phyloP scores from a whole-genome alignment of 2,888 invertebrate genomes.

The Lepetodrilus schrolli region DNA sequence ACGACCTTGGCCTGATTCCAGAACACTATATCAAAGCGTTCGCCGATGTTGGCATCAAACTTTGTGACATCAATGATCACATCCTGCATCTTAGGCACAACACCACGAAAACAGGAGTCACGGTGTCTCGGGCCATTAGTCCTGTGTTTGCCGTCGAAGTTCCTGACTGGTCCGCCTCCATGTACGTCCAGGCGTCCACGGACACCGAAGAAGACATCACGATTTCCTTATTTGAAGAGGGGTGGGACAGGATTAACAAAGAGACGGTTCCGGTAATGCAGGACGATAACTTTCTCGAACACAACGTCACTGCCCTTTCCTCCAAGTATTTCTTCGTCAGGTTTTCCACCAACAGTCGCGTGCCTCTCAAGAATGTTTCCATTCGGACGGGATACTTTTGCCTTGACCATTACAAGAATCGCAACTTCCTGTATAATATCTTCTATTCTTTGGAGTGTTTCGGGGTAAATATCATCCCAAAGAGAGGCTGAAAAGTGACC shows the following conservation, averaged over 20 bases:
- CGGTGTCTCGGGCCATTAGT: slow-evolving; percentile 35
- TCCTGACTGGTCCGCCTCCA: slow-evolving; percentile 35
- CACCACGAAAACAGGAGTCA: slow-evolving; percentile 33
- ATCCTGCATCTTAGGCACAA: slow-evolving; percentile 40
- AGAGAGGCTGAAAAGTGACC: no score
- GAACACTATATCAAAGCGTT: slow-evolving; percentile 47
- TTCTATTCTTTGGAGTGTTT: slow-evolving; percentile 15
- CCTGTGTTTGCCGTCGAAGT: slow-evolving; percentile 45
- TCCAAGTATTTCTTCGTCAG: not conserved
- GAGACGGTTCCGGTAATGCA: not conserved
- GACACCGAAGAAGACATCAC: not conserved
- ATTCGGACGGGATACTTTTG: not conserved
- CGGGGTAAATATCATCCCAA: no score
- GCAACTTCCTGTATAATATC: not conserved
- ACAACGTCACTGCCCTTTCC: not conserved
- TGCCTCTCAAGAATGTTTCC: not conserved
- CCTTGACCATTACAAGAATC: not conserved
- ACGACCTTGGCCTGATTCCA: slow-evolving; percentile 48
- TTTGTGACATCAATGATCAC: slow-evolving; percentile 44
- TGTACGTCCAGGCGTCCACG: not conserved
- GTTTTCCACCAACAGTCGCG: not conserved
- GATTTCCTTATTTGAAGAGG: not conserved
- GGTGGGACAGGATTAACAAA: not conserved
- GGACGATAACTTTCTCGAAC: not conserved
- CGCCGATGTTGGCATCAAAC: slow-evolving; percentile 48